These are phyloP conservation scores for Gallinago nigripennis DNA, from an alignment of 2,797 vertebrate species.

Conservation along the genomic window DNA sequence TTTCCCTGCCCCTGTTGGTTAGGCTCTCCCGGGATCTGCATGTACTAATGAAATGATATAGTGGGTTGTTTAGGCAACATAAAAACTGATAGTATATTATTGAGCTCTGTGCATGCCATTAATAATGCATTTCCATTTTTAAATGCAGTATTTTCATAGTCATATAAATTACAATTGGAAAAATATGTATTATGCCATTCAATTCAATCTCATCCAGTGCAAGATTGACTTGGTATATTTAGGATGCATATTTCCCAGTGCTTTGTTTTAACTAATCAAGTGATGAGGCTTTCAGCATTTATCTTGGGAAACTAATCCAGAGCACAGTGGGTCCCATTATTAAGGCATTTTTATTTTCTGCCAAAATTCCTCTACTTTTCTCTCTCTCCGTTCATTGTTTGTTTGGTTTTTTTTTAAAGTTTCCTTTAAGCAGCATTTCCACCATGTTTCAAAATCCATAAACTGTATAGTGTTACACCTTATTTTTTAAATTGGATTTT, in stretches of 20 bases:
- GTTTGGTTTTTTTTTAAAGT: background rate
- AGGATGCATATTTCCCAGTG: background rate
- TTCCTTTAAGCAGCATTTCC: background rate
- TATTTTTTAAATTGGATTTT: background rate
- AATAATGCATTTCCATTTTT: conserved; percentile 26
- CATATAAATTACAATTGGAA: conserved; percentile 15
- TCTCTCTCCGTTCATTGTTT: background rate
- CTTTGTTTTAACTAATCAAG: conserved; percentile 18
- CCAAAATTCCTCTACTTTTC: background rate
- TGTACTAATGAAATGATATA: background rate
- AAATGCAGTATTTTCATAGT: background rate
- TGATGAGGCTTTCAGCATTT: background rate
- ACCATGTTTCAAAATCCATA: background rate
- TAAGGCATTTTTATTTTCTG: background rate
- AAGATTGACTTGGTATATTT: background rate
- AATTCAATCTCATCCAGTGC: background rate
- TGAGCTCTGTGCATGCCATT: background rate
- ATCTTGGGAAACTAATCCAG: background rate
- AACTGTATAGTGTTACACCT: background rate
- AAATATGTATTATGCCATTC: background rate
- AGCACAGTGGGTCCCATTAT: background rate
- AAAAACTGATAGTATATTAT: background rate
- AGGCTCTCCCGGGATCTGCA: background rate
- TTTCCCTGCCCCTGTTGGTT: background rate
- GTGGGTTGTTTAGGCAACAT: background rate